Percentiles rank a stretch among this genome's conserved stretches.
phyloP scores from a whole-genome alignment of 2,113 vertebrate genomes.

The Strix uralensis region DNA sequence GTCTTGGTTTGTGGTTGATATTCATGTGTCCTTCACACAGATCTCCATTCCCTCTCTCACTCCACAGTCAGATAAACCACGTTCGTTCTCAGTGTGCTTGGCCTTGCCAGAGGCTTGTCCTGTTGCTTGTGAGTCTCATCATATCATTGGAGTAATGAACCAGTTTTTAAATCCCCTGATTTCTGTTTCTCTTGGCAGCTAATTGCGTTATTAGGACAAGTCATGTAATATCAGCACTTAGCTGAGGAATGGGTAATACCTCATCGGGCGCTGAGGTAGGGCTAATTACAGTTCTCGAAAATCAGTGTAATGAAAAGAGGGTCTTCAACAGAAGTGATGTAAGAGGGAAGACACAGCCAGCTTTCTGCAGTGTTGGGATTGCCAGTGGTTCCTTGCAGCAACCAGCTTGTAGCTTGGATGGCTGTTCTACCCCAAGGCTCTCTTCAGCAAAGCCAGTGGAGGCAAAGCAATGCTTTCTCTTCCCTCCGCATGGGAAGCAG shows the following conservation, averaged over 20 bases:
- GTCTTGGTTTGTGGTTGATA: neutral
- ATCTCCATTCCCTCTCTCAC: neutral
- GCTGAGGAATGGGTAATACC: neutral
- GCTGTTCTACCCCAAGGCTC: neutral
- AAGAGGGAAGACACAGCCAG: neutral
- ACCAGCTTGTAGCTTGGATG: neutral
- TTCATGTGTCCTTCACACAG: neutral
- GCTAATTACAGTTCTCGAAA: neutral
- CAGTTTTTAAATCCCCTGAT: constrained; percentile 13
- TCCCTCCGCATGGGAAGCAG: neutral
- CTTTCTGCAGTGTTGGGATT: neutral
- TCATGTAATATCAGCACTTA: neutral
- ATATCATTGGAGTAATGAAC: constrained; percentile 24
- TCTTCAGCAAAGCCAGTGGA: neutral
- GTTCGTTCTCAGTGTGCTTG: neutral
- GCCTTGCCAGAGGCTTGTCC: constrained; percentile 27
- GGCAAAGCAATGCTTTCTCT: neutral
- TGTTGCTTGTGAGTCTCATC: neutral
- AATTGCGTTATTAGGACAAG: constrained; percentile 2
- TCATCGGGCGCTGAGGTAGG: neutral
- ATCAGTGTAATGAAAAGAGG: neutral
- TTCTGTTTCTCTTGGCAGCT: neutral
- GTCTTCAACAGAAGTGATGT: neutral
- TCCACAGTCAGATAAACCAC: neutral
- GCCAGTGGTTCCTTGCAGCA: neutral